Evolutionary conservation across 1,140 invertebrate species (phyloP), one percentile per base, ranked within the genome.

Genomic region (Lepidurus arcticus): DNA sequence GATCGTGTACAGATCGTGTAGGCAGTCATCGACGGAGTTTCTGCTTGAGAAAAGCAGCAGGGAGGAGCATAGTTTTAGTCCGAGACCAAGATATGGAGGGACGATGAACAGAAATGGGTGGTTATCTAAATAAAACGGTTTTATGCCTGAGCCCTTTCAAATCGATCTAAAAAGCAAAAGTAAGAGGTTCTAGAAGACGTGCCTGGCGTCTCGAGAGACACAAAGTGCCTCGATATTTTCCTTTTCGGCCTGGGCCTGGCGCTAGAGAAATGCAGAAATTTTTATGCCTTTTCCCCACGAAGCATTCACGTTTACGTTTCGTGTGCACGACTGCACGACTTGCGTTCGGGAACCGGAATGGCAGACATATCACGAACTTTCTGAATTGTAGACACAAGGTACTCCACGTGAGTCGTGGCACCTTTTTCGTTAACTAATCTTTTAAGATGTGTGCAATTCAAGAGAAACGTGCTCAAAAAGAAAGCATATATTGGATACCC

Each of bases 161-260:
- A 65, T 65, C 53, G 53, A 65, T 65, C 53, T 65, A 65, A 65
- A 34, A 65, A 65, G 53, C 53, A 65, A 65, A 65, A n/a, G 53
- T 65, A 65, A 65, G 21, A 65, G 53, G 53, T 65, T n/a, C n/a
- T 65, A 13, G 13, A 65, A 65, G 53, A 65, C 53, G 53, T 65
- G 53, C 16, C 53, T 65, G n/a, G 21, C 53, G 21, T 65, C 53
- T 65, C 53, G 21, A 65, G 53, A 21, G 53, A 21, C 53, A 65
- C 8, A 21, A 21, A 21, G 53, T 65, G 53, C 53, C 53, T 65
- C 53, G 21, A 21, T 65, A 65, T 65, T 65, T 65, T 65, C 13
- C 53, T 65, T 65, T 65, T 21, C 34, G 4, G 34, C 4, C 34
- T 34, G 34, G 34, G 34, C 9, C 53, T 65, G 53, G 53, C 13